Evolutionary conservation across 2,888 invertebrate species (phyloP), one percentile per base, ranked within the genome.

Genomic region (Agrochola lota): DNA sequence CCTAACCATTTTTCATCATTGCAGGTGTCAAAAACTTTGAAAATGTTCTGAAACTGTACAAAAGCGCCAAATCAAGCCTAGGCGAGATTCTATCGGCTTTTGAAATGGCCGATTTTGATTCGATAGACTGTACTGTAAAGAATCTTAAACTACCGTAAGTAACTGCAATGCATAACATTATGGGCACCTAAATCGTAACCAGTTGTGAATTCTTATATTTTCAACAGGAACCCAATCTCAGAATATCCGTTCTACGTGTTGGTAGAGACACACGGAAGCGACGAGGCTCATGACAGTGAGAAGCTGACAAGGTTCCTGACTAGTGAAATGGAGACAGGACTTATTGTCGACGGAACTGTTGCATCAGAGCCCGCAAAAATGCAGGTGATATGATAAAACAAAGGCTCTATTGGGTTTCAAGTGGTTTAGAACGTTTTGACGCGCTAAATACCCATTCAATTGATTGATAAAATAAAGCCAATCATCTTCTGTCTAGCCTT

Each of bases 81-180:
- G 98, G 98, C 1, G 99, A 99, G 96, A 98, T 99, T 85, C 94
- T 99, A 62, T 99, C 99, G 8, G 99, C 99, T 0, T 99, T 99
- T 95, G 99, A 99, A 97, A 97, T 99, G 97, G 98, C 99, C 81
- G 99, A 99, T 94, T 96, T 97, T 20, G 94, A 95, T 63, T 97
- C 99, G 0, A 96, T 99, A 90, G 97, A 97, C n/a, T 97, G 97
- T 59, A 97, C 98, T 0, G 96, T 97, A 0, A 93, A 96, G 64
- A 97, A 98, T 91, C 97, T 95, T 0, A 96, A 96, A 62, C 82
- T 96, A n/a, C 91, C 95, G 97, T 97, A 93, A 96, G 96, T 94
- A 59, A 43, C 15, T 43, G 15, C n/a, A 63, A 72, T 43, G n/a
- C 15, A 55, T 11, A 43, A 46, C 4, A 20, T 55, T 15, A 5